These are phyloP conservation scores for Cryptotis parvus DNA, from an alignment of 2,113 vertebrate genomes.

Conservation along the genomic window DNA sequence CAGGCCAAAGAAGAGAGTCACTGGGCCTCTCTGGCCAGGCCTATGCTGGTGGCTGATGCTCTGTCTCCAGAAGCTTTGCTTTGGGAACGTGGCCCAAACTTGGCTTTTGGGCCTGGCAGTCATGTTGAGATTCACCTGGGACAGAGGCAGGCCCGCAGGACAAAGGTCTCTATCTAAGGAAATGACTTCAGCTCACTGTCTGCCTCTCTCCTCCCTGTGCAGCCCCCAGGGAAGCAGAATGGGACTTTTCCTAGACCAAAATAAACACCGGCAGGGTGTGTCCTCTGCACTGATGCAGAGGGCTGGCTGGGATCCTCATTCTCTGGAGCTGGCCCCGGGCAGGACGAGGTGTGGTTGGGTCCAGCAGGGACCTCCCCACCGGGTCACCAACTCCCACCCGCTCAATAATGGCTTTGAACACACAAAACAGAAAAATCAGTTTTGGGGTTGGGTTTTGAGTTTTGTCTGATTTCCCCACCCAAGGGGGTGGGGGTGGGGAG, in stretches of 20 bases:
- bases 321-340: constrained; percentile 9
- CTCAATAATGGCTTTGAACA: not conserved
- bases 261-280: not conserved
- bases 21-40: not conserved
- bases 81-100: not conserved
- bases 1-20: not conserved
- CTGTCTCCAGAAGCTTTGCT: not conserved
- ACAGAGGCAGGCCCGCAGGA: not conserved
- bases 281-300: not conserved
- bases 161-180: constrained; percentile 36
- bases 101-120: not conserved
- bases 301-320: not conserved
- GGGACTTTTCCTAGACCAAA: not conserved
- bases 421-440: constrained; percentile 15
- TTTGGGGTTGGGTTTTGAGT: too few species aligned
- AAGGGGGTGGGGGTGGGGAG: too few species aligned
- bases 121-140: not conserved
- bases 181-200: not conserved
- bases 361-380: not conserved
- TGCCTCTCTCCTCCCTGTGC: not conserved
- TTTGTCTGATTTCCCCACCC: too few species aligned
- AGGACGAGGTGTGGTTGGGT: too few species aligned
- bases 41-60: not conserved
- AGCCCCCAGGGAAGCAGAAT: not conserved
- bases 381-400: not conserved